A percentile compares a stretch with the other conserved stretches of the same genome.
Evolutionary conservation across 2,113 vertebrate species (phyloP).

Genomic region (Dicentrarchus labrax): DNA sequence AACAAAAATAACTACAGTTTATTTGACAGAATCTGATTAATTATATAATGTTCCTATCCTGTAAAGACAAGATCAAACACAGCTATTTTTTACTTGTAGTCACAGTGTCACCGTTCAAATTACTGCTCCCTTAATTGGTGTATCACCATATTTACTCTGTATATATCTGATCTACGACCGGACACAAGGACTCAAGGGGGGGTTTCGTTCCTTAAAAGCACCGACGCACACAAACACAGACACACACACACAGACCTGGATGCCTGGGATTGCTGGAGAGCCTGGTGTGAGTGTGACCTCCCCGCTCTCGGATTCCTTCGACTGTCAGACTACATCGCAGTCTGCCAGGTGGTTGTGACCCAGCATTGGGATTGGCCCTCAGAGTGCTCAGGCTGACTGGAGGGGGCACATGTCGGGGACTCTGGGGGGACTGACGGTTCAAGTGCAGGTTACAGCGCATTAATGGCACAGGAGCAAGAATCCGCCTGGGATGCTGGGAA

Average conservation of each 20-base stretch:
- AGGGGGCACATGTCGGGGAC: constrained; percentile 28
- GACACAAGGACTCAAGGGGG: background rate
- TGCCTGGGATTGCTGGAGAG: constrained; percentile 68
- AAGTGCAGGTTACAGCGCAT: constrained; percentile 52
- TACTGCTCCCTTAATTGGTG: constrained; percentile 13
- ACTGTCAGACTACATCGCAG: constrained; percentile 50
- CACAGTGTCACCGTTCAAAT: constrained; percentile 5
- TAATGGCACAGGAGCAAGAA: constrained; percentile 4
- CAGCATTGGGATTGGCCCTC: background rate
- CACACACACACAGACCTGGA: constrained; percentile 18
- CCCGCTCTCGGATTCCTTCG: constrained; percentile 57
- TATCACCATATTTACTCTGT: constrained; percentile 12
- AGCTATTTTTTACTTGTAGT: constrained; percentile 12
- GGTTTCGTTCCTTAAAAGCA: constrained; percentile 31
- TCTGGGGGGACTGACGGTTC: constrained; percentile 17
- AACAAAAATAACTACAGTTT: background rate
- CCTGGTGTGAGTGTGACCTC: constrained; percentile 52
- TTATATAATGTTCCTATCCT: background rate
- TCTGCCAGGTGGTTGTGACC: constrained; percentile 54
- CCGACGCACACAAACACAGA: background rate
- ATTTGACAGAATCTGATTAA: background rate
- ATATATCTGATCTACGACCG: constrained; percentile 7
- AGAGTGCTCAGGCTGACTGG: constrained; percentile 12
- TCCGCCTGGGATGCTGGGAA: constrained; percentile 4
- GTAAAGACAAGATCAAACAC: background rate